phyloP scores from a whole-genome alignment of 2,113 vertebrate genomes.

The Corydoras maculifer region DNA sequence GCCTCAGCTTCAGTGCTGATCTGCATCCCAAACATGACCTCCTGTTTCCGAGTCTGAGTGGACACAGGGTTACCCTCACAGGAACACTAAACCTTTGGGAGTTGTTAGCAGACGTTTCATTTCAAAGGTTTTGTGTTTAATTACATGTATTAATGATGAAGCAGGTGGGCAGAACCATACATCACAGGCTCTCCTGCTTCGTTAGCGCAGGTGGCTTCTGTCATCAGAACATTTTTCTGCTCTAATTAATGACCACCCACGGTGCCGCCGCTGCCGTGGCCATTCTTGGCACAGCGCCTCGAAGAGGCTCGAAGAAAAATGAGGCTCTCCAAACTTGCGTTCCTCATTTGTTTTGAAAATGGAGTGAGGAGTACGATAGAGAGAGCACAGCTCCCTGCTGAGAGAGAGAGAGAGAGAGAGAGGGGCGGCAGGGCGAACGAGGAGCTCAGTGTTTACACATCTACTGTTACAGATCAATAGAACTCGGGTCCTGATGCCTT shows the following conservation, averaged over 20 bases:
- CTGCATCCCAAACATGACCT: too few relatives aligned
- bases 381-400: neutral
- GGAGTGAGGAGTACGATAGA: conserved; percentile 23
- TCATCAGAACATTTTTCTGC: conserved; percentile 30
- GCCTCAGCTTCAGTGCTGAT: too few relatives aligned
- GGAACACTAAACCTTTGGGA: too few relatives aligned
- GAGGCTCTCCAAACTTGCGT: conserved; percentile 10
- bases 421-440: neutral
- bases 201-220: conserved; percentile 28
- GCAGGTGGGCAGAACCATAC: conserved; percentile 29
- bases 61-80: too few relatives aligned
- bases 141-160: conserved; percentile 25
- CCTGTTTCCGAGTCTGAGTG: conserved; percentile 31
- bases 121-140: conserved; percentile 17
- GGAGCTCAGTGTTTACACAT: neutral
- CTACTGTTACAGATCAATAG: neutral
- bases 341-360: conserved; percentile 19
- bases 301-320: conserved; percentile 20
- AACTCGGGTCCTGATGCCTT: neutral
- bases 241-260: conserved; percentile 36
- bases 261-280: neutral
- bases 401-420: neutral
- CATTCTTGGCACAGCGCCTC: conserved; percentile 22
- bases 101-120: neutral
- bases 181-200: conserved; percentile 21